Evolutionary conservation across 2,113 vertebrate species (phyloP).

Genomic region (Larimichthys polyactis): DNA sequence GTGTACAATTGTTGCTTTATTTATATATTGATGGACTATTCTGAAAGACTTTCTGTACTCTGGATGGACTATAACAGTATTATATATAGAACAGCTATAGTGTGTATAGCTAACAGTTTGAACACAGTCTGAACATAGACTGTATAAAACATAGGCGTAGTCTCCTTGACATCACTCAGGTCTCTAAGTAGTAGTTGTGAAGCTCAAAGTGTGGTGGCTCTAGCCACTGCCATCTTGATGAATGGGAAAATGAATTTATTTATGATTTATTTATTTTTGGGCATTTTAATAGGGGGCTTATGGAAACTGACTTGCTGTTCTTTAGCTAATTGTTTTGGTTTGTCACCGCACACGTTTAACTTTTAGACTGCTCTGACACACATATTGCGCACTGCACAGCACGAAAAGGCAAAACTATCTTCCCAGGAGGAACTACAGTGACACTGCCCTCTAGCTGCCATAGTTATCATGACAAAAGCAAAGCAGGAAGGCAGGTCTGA

Average conservation of each 20-base stretch:
- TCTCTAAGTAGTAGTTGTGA: too few species aligned
- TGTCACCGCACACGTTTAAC: not conserved
- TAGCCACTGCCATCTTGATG: not conserved
- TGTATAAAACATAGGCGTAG: too few species aligned
- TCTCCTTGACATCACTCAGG: too few species aligned
- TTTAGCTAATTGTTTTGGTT: constrained; percentile 6
- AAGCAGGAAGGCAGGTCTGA: too few species aligned
- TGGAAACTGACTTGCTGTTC: not conserved
- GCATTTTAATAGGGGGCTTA: too few species aligned
- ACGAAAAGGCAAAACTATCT: not conserved
- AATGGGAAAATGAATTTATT: too few species aligned
- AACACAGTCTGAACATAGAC: not conserved
- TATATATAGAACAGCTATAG: not conserved
- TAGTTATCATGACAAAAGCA: too few species aligned
- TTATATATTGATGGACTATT: constrained; percentile 10
- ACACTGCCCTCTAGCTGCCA: too few species aligned
- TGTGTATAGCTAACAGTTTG: not conserved
- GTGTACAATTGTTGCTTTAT: constrained; percentile 17
- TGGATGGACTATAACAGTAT: constrained; percentile 8
- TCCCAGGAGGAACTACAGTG: not conserved
- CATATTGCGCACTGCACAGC: not conserved
- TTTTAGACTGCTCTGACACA: too few species aligned
- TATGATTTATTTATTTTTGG: too few species aligned
- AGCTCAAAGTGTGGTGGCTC: not conserved
- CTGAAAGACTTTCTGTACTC: not conserved